These are phyloP conservation scores for Drosophila cognata DNA, from an alignment of 2,888 invertebrate genomes.

Conservation along the genomic window DNA sequence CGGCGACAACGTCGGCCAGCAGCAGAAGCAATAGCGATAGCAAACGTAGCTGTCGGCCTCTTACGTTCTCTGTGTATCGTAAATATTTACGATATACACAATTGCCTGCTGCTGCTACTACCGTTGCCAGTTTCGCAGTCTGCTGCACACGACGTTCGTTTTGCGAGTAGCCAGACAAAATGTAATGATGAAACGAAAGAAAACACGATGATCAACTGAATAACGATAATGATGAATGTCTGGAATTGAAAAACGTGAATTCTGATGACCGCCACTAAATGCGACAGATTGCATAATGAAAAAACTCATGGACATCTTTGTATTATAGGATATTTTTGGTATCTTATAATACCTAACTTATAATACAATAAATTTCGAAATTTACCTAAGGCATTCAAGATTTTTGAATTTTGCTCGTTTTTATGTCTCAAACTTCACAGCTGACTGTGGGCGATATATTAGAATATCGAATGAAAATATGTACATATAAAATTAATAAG, in stretches of 20 bases:
- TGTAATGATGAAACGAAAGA: conserved; percentile 22
- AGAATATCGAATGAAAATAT: neutral
- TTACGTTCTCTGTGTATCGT: conserved; percentile 36
- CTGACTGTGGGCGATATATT: neutral
- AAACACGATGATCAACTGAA: conserved; percentile 36
- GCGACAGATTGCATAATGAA: conserved; percentile 62
- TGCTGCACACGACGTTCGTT: conserved; percentile 50
- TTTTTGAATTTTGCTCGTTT: neutral
- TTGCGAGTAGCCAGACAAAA: conserved; percentile 39
- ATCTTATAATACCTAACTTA: no score
- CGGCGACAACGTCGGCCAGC: conserved; percentile 9
- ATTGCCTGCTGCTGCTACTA: conserved; percentile 1
- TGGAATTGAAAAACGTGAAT: conserved; percentile 31
- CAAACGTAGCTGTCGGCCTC: conserved; percentile 16
- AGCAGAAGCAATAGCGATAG: neutral
- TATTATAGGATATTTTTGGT: neutral
- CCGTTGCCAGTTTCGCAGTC: conserved; percentile 44
- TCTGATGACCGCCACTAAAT: conserved; percentile 9
- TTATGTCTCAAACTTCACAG: neutral
- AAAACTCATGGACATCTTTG: neutral
- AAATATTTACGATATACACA: conserved; percentile 50
- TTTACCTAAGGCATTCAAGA: neutral
- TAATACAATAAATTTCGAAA: neutral
- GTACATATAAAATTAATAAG: neutral
- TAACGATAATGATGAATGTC: conserved; percentile 18